These are phyloP conservation scores for Nyctibius grandis DNA, from an alignment of 2,797 vertebrate species.

Conservation along the genomic window DNA sequence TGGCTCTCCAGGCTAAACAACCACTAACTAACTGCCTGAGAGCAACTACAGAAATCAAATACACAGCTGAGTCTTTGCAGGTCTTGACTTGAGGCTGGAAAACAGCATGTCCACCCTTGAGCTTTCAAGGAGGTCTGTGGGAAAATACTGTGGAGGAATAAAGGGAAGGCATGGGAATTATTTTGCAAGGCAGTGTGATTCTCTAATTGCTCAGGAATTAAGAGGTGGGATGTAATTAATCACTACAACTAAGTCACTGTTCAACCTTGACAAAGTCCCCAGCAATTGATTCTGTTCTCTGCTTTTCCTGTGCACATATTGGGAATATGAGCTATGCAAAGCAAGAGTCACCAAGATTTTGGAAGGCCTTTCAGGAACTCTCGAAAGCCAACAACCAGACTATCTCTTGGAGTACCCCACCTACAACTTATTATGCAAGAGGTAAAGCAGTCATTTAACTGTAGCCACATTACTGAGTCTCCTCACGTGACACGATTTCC, in stretches of 20 bases:
- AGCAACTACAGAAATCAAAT: background rate
- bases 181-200: background rate
- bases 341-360: background rate
- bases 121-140: background rate
- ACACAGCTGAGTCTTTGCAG: slow-evolving; percentile 9
- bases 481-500: background rate
- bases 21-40: background rate
- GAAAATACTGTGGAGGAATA: background rate
- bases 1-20: slow-evolving; percentile 14
- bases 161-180: background rate
- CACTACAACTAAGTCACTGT: background rate
- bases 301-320: background rate
- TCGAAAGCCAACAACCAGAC: background rate
- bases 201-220: background rate
- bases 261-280: background rate
- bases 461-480: background rate
- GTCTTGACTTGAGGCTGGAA: slow-evolving; percentile 8
- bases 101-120: background rate
- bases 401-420: background rate
- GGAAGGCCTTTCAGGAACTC: background rate
- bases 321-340: background rate
- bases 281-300: background rate
- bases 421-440: background rate
- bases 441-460: background rate
- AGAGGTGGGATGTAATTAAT: background rate